Conservation (phyloP, 1,140 invertebrate species). For the Neodiprion lecontei region DNA sequence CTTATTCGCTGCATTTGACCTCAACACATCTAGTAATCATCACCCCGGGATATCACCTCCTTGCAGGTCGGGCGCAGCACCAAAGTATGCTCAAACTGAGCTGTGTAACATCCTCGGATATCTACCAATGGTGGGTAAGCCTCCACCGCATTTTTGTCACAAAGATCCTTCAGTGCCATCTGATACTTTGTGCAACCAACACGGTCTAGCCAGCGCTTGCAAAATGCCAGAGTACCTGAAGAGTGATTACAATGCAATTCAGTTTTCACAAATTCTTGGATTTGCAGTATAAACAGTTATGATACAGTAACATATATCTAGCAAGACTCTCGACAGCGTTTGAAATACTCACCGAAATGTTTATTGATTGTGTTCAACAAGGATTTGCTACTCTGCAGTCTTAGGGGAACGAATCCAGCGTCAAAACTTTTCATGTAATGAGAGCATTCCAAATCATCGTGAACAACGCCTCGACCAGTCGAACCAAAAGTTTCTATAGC, state of each 20-base stretch:
- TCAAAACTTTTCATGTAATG: slow-evolving; percentile 99
- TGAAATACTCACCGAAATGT: slow-evolving; percentile 75
- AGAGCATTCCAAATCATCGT: slow-evolving; percentile 99
- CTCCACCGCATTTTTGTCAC: slow-evolving; percentile 95
- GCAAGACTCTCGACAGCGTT: not conserved
- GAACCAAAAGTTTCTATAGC: slow-evolving; percentile 99
- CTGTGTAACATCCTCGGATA: slow-evolving; percentile 97
- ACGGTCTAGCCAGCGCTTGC: slow-evolving; percentile 97
- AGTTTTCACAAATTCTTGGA: not conserved
- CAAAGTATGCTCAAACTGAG: slow-evolving; percentile 99
- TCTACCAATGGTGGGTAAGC: slow-evolving; percentile 99
- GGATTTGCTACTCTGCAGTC: slow-evolving; percentile 90
- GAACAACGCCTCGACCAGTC: slow-evolving; percentile 94
- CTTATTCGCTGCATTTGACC: no score
- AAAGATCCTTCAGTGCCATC: slow-evolving; percentile 98
- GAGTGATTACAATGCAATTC: not conserved
- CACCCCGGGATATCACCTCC: slow-evolving; percentile 95
- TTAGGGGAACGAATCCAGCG: slow-evolving; percentile 88
- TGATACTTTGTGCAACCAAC: slow-evolving; percentile 97
- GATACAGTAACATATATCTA: not conserved
- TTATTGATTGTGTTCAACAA: slow-evolving; percentile 96
- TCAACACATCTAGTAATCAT: slow-evolving; percentile 81
- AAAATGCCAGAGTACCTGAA: slow-evolving; percentile 92
- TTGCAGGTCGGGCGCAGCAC: slow-evolving; percentile 97
- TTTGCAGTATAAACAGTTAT: not conserved